Evolutionary conservation across 2,113 vertebrate species (phyloP), one percentile per base, ranked within the genome.

Genomic region (Oostethus manadensis): DNA sequence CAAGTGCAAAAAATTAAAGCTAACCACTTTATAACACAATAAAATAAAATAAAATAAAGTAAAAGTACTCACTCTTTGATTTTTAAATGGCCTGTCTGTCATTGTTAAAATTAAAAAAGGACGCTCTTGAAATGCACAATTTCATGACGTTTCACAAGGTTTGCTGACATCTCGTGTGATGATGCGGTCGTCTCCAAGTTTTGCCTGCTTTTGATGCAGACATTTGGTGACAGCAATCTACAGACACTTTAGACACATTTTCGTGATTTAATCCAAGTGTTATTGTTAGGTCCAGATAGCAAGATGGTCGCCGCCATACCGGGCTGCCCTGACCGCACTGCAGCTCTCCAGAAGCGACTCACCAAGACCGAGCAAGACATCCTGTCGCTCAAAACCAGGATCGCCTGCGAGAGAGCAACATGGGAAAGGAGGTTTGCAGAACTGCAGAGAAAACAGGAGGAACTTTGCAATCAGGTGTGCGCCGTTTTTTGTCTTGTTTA

Each of bases 341-440:
- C 73, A 10, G 65, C 71, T 1, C n/a, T 90, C 40, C 81, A 88
- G 35, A 78, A 65, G n/a, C 79, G 89, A 68, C 76, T 94, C 40
- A 70, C 80, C 42, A 89, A 82, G 0, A 87, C 90, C 14, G 91
- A 94, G 70, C 83, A 68, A 0, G 90, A 92, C 0, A 83, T 93
- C 0, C 76, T 81, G 53, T 85, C 85, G 10, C 82, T 94, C n/a
- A 92, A 89, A 80, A 81, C 83, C 0, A 89, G 91, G 74, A 75
- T 93, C 22, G 77, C 81, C 0, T 85, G 84, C 0, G 90, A 93
- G 74, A 91, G 84, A 59, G 82, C 85, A n/a, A 84, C 89, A 57
- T 93, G 92, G 92, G 90, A 91, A 66, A 86, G 70, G 58, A 82
- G 85, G 18, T 94, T 92, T 77, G 62, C 83, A 55, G 88, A 92